Base-by-base conservation (phyloP, 2,113 vertebrate species). In the Oncorhynchus nerka region DNA sequence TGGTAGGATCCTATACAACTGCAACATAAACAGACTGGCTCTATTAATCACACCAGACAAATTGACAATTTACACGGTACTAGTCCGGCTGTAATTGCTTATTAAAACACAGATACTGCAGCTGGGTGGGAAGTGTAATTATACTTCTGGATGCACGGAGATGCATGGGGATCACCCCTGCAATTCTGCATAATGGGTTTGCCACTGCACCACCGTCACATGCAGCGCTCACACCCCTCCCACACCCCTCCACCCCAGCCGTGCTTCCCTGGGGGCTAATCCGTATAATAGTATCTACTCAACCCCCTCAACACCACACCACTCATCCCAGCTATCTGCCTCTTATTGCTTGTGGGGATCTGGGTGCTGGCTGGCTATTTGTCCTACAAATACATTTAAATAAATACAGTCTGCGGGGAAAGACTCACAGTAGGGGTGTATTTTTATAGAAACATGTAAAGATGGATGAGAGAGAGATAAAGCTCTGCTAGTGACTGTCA, bases 61-160 rank as follows among this genome's bases (percentile, higher is more conserved):
- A 81, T 77, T 75, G 81, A 70, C 79, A 75, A 76, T 83, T 73
- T 78, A 30, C 71, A 64, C 73, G 32, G n/a, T 71, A 66, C 9
- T 55, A 69, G 72, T 55, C 24, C 19, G 13, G 59, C 30, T 48
- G 20, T 79, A 80, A 82, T 81, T 84, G 74, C 80, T 76, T 79
- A 83, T 83, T 87, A 84, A 87, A 84, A 81, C 51, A 73, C 74
- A 78, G 62, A 78, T 71, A 45, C 39, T 45, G 39, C 11, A 84
- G 76, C 71, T 59, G 59, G 57, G 62, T 55, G 51, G 28, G n/a
- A 68, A 73, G 70, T 76, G 64, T 76, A 83, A 83, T 83, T 84
- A 78, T 73, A 73, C 74, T 64, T 61, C 65, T 75, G 78, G 34
- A 34, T 20, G 68, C 11, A 19, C 2, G 68, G 30, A 28, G 68